Percentiles rank a stretch among this genome's conserved stretches.
phyloP scores from a whole-genome alignment of 1,140 invertebrate genomes.

The Apocrypta bakeri region DNA sequence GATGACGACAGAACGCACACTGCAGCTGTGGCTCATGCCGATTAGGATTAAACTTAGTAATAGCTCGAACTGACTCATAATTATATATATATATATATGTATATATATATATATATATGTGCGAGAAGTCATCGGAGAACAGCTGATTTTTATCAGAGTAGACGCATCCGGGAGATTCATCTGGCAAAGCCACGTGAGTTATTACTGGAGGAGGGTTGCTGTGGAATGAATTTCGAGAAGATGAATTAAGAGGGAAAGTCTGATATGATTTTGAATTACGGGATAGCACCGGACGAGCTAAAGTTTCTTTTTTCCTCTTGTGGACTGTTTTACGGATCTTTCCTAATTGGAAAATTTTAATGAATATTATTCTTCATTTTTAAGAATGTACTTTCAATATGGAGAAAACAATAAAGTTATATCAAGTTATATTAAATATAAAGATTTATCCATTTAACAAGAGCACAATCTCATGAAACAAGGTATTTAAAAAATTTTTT shows the following conservation, averaged over 20 bases:
- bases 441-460: too few species aligned
- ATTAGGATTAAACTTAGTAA: neutral
- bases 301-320: too few species aligned
- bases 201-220: neutral
- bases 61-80: neutral
- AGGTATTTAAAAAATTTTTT: too few species aligned
- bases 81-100: too few species aligned
- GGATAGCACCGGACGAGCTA: neutral
- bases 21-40: neutral
- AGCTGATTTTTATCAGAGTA: neutral
- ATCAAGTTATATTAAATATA: too few species aligned
- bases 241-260: neutral
- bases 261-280: constrained; percentile 2
- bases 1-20: neutral
- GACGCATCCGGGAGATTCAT: neutral
- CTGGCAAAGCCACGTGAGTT: neutral
- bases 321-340: too few species aligned
- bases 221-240: neutral
- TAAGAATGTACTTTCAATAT: too few species aligned
- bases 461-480: too few species aligned
- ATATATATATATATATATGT: too few species aligned
- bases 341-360: too few species aligned
- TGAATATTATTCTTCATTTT: too few species aligned
- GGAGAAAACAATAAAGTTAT: too few species aligned
- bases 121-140: neutral